Percentiles rank a stretch among this genome's conserved stretches.
Evolutionary conservation across 2,113 vertebrate species (phyloP).

Genomic region (Cygnus buccinator): DNA sequence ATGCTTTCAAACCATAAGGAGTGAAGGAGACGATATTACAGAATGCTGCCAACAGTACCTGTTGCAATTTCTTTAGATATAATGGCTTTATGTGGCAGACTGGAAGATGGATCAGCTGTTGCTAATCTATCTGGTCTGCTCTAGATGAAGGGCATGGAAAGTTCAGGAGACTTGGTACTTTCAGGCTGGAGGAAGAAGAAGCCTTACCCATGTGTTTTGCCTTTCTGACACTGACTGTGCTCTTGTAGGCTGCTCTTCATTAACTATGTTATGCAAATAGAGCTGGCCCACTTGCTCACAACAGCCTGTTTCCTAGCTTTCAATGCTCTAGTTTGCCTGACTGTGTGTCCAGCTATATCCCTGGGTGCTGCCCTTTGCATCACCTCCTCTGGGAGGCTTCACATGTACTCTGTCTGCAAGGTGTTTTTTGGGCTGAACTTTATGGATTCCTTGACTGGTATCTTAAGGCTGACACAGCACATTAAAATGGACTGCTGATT

Average conservation of each 20-base stretch:
- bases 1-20: neutral
- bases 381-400: neutral
- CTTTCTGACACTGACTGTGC: neutral
- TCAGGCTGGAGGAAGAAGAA: neutral
- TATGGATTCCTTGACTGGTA: neutral
- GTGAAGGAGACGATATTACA: neutral
- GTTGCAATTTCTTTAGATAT: neutral
- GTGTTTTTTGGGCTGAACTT: neutral
- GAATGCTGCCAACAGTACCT: accelerated
- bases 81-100: neutral
- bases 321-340: neutral
- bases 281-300: accelerated
- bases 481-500: neutral
- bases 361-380: neutral
- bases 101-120: neutral
- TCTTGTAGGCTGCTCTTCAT: neutral
- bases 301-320: neutral
- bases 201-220: neutral
- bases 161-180: neutral
- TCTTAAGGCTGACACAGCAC: neutral
- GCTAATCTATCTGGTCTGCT: neutral
- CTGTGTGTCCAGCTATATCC: accelerated
- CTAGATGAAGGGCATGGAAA: neutral
- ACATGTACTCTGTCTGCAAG: neutral
- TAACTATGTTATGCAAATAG: neutral